Conservation (phyloP, 2,888 invertebrate species). For the Drosophila melanosoma region DNA sequence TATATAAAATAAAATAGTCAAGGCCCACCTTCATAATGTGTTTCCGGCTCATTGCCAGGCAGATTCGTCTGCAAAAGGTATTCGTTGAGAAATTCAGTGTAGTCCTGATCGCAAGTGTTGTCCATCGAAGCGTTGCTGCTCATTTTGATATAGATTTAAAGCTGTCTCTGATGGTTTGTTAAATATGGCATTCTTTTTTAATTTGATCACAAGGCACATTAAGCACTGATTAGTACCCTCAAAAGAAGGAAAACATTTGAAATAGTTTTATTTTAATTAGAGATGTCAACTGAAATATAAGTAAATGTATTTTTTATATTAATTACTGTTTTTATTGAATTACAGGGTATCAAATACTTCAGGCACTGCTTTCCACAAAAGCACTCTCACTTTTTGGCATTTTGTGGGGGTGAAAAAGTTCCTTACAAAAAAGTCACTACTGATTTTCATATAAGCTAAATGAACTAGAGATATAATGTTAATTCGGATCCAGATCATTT, state of each 20-base stretch:
- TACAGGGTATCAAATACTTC: slow-evolving; percentile 2
- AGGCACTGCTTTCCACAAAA: not conserved
- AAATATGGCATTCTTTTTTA: slow-evolving; percentile 60
- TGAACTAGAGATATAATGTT: slow-evolving; percentile 1
- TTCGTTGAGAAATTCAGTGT: slow-evolving; percentile 84
- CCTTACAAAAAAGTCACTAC: not conserved
- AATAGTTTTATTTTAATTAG: slow-evolving; percentile 1
- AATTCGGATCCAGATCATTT: slow-evolving; percentile 10
- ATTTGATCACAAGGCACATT: slow-evolving; percentile 44
- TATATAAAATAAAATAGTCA: not conserved
- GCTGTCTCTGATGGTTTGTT: slow-evolving; percentile 24
- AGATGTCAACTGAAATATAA: slow-evolving; percentile 18
- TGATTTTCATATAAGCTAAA: not conserved
- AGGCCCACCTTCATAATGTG: slow-evolving; percentile 83
- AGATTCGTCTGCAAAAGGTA: slow-evolving; percentile 83
- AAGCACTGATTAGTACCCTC: slow-evolving; percentile 9
- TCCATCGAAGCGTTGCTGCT: slow-evolving; percentile 81
- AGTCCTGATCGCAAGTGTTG: slow-evolving; percentile 83
- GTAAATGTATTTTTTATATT: not conserved
- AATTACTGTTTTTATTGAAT: not conserved
- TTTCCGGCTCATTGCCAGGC: slow-evolving; percentile 82
- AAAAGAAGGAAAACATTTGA: slow-evolving; percentile 10
- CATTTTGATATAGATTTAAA: slow-evolving; percentile 64
- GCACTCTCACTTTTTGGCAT: slow-evolving; percentile 1
- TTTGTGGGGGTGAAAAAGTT: not conserved